phyloP scores from a whole-genome alignment of 92 coral and sea anemone species.

The Desmophyllum pertusum region DNA sequence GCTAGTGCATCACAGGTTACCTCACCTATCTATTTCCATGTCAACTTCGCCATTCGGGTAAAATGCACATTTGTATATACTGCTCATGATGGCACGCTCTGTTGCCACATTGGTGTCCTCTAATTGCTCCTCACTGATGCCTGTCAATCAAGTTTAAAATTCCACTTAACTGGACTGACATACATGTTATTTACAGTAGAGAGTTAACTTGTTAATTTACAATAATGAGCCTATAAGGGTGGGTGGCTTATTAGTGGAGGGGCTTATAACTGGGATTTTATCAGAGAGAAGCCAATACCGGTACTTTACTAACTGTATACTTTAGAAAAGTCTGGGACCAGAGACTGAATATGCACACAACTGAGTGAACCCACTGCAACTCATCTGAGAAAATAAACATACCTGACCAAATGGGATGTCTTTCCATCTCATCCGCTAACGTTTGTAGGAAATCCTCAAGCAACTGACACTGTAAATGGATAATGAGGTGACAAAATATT shows the following conservation, averaged over 20 bases:
- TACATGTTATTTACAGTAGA: neutral
- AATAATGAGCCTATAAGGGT: too few relatives aligned
- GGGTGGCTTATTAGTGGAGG: too few relatives aligned
- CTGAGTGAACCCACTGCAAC: neutral
- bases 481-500: too few relatives aligned
- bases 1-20: too few relatives aligned
- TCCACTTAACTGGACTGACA: too few relatives aligned
- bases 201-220: neutral
- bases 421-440: conserved; percentile 71
- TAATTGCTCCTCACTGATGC: conserved; percentile 79
- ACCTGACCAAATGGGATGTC: conserved; percentile 94
- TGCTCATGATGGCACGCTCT: conserved; percentile 89
- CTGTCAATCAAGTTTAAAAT: conserved; percentile 35
- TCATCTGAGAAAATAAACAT: neutral
- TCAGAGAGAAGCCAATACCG: too few relatives aligned
- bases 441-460: conserved; percentile 79
- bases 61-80: conserved; percentile 84
- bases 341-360: neutral
- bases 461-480: conserved; percentile 54
- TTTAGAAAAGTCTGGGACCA: too few relatives aligned
- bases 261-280: too few relatives aligned
- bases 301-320: too few relatives aligned
- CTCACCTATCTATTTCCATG: conserved; percentile 85
- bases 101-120: conserved; percentile 74
- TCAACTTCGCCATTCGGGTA: conserved; percentile 94